phyloP scores from a whole-genome alignment of 1,140 invertebrate species.

The Phthorimaea operculella region DNA sequence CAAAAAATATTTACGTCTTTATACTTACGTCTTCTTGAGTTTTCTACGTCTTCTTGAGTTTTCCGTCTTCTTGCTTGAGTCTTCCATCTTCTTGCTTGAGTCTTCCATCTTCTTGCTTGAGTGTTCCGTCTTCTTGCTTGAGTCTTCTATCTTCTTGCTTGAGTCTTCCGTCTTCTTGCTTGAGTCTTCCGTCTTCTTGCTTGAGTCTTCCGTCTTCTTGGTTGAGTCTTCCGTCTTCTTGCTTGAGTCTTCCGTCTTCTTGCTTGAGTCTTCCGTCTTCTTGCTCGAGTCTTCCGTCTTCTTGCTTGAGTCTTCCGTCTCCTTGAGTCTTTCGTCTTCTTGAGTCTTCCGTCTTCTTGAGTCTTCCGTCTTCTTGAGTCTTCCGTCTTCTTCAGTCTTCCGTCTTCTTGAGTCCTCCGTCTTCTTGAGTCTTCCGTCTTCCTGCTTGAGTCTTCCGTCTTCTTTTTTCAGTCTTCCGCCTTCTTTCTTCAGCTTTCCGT shows the following conservation, averaged over 20 bases:
- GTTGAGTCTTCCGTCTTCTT: too few species aligned
- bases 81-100: conserved; percentile 2
- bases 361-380: background rate
- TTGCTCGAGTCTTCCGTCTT: conserved; percentile 8
- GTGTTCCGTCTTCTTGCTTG: background rate
- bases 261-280: conserved; percentile 10
- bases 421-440: background rate
- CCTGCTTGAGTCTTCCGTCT: background rate
- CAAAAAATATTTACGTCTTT: too few species aligned
- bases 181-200: conserved; percentile 9
- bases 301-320: background rate
- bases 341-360: background rate
- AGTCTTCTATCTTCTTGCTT: background rate
- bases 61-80: background rate
- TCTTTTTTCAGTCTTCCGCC: background rate
- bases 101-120: background rate
- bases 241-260: background rate
- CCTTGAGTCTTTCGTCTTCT: too few species aligned
- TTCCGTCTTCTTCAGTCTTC: background rate
- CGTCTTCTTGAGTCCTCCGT: background rate
- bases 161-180: background rate
- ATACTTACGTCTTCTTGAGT: too few species aligned
- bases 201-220: background rate
- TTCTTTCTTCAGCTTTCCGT: background rate
- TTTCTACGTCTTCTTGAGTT: background rate